Evolutionary conservation across 2,113 vertebrate species (phyloP), one percentile per base, ranked within the genome.

Genomic region (Collichthys lucidus): DNA sequence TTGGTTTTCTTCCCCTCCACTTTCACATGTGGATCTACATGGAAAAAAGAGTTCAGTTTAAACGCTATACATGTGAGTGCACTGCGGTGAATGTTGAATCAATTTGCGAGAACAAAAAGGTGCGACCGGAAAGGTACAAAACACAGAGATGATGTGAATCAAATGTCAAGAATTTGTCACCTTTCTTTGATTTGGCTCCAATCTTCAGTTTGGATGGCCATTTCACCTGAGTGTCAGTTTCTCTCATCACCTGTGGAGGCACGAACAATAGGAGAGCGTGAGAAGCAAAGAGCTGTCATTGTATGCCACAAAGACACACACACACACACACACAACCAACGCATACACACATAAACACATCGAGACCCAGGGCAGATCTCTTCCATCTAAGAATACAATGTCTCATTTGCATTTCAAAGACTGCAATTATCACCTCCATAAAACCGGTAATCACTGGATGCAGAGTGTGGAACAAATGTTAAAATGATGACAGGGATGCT

Each of bases 181-280:
- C 95, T 95, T 96, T 96, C 89, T 95, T 96, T 77, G 95, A 96
- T 77, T 96, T 96, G 66, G 95, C 95, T 52, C 95, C 95, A 42
- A 96, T 96, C 87, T 96, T 96, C 80, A 96, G 90, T 75, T 96
- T 96, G 75, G 95, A 96, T 2, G 95, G 95, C 95, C 95, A 96
- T 93, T 95, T 96, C 92, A 96, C 95, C 94, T 95, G 92, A 59
- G 95, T 96, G 92, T 93, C 77, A 52, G 95, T 96, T 90, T 96
- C 95, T 79, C 72, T 92, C 95, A 96, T 96, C 89, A 96, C 94
- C 95, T 96, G 88, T 5, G 61, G 77, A 78, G 68, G 53, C 68
- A 50, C 29, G 64, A 11, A 88, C 78, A 88, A 84, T 17, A 55
- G 60, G 31, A 72, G 62, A 72, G 74, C n/a, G 62, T 15, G 78